Base-by-base conservation (phyloP, 1,140 invertebrate species). In the Drosophila lini region DNA sequence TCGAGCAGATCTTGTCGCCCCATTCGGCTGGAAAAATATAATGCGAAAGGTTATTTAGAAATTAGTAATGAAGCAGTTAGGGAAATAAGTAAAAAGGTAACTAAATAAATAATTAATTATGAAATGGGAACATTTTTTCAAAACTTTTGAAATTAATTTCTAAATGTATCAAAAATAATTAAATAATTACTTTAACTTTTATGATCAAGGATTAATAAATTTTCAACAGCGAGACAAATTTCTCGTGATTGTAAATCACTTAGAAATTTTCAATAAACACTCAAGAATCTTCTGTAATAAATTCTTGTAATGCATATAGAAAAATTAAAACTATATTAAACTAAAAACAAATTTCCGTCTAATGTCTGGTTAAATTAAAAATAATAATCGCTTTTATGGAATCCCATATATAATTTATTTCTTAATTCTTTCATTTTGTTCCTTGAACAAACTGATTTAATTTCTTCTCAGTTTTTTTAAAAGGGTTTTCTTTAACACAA, bases 1-100 rank as follows among this genome's bases (percentile, higher is more conserved):
- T 91, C 65, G 64, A 48, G 50, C 90, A 91, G 5, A 91, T 67
- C 42, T 64, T 45, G 41, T 63, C 52, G 34, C 83, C 83, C 38
- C 45, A 69, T 3, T 16, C 48, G 56, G 32, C 70, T 74, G 44
- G 1, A 32, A 50, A 3, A 31, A 1, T 11, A 19, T 3, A 3
- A 11, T 9, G 3, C 3, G 10, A 22, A 40, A 42, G 8, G 9
- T 4, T 52, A 25, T 16, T 19, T 13, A 3, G 8, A 16, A 65
- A 45, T 40, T 48, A 28, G 0, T 25, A n/a, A 7, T 22, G 22
- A 22, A 22, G 22, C 22, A 19, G 6, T 0, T 6, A 13, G 0
- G 28, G 15, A 15, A 10, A 11, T 3, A 15, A 42, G 19, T 25
- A 22, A 22, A 22, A 1, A 22, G 22, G 1, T 22, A 22, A 22